Base-by-base conservation (phyloP, 2,113 vertebrate genomes). In the Asarcornis scutulata region DNA sequence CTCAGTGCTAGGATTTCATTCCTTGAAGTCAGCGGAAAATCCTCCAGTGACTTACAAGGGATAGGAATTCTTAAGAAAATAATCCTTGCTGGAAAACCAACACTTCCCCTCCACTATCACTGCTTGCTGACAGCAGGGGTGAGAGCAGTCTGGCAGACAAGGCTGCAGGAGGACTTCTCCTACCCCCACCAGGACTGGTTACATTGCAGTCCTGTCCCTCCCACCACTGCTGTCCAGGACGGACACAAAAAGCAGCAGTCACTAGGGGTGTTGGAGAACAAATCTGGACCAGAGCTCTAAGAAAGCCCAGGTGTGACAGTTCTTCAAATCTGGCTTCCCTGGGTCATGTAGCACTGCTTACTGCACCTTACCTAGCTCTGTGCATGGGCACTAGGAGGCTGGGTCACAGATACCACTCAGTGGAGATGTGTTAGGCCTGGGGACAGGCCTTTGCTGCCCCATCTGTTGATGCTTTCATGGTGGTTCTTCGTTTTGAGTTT, bases 1-100 rank as follows among this genome's bases (percentile, higher is more conserved):
- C 92, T 93, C 73, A 55, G 59, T 48, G 67, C 71, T 69, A 88
- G 63, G 55, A 83, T 91, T 95, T 91, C 78, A 52, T 52, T 83
- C 75, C 69, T 89, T 59, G n/a, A 44, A 93, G 71, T 87, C 87
- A 91, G 75, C 17, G 5, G 91, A 91, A 91, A 91, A 94, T 64
- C 69, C 86, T 95, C 62, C 77, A 91, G 73, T 93, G 94, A 92
- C 80, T 96, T 91, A 93, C 17, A 56, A 64, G 66, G 52, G 56
- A 50, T 29, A 93, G 66, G 86, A 97, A 95, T 75, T 80, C 73
- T 86, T 86, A 82, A 13, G 26, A 94, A 92, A 95, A 95, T 27
- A 95, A 86, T 68, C 56, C 4, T 1, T 53, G 64, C 91, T 84
- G 86, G 83, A 95, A 97, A 92, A 71, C 26, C 88, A 95, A n/a